A percentile compares a stretch with the other conserved stretches of the same genome.
phyloP scores from a whole-genome alignment of 1,140 invertebrate species.

The Trigoniulus corallinus region DNA sequence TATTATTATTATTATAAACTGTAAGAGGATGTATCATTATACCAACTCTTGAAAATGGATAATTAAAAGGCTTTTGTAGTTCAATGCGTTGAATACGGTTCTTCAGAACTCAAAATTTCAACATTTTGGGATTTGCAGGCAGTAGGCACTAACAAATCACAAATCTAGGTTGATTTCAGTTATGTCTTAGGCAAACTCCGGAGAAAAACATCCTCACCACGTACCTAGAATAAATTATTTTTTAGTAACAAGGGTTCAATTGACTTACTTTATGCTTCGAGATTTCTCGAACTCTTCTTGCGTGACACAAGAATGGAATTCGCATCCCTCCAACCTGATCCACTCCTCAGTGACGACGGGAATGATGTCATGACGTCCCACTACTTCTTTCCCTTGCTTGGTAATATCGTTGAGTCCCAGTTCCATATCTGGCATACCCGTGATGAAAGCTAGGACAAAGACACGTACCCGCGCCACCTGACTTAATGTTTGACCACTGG shows the following conservation, averaged over 20 bases:
- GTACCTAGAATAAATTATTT: background rate
- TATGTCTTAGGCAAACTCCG: background rate
- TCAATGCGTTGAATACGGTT: too few relatives aligned
- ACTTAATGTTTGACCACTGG: constrained; percentile 62
- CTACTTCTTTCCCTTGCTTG: constrained; percentile 94
- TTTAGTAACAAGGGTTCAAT: background rate
- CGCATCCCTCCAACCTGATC: constrained; percentile 86
- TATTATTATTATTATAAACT: too few relatives aligned
- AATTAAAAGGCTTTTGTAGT: too few relatives aligned
- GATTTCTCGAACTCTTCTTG: constrained; percentile 77
- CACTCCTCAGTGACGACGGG: constrained; percentile 98
- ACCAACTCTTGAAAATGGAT: too few relatives aligned
- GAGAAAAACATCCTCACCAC: too few relatives aligned
- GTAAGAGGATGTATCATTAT: too few relatives aligned
- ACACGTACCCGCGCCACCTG: constrained; percentile 89
- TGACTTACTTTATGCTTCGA: constrained; percentile 67
- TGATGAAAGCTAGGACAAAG: constrained; percentile 84
- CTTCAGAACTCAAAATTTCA: too few relatives aligned
- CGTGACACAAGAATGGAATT: constrained; percentile 89
- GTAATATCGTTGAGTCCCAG: constrained; percentile 93
- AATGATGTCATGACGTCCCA: constrained; percentile 96
- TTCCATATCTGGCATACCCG: constrained; percentile 32
- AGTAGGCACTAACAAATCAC: background rate
- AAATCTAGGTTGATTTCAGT: constrained; percentile 3
- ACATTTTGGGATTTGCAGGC: too few relatives aligned